phyloP scores from a whole-genome alignment of 2,797 vertebrate genomes.

The Cryptoblepharus egeriae region DNA sequence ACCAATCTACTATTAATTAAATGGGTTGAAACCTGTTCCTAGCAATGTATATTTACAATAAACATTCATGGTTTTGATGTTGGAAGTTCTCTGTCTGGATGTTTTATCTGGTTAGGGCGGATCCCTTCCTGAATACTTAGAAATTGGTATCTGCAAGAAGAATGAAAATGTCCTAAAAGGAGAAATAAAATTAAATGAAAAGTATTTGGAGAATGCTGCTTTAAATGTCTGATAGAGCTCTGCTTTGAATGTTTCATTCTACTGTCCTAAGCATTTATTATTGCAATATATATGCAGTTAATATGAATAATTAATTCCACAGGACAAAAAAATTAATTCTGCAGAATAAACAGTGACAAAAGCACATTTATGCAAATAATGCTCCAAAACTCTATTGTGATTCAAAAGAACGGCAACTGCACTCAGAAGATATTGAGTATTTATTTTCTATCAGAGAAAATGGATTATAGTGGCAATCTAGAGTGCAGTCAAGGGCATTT shows the following conservation, averaged over 20 bases:
- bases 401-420: conserved; percentile 22
- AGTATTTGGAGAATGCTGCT: neutral
- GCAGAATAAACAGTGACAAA: conserved; percentile 2
- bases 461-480: conserved; percentile 40
- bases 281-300: conserved; percentile 31
- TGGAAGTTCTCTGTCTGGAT: neutral
- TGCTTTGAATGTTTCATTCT: conserved; percentile 17
- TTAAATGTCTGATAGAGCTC: conserved; percentile 5
- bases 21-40: too few relatives aligned
- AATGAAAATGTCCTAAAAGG: neutral
- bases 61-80: too few relatives aligned
- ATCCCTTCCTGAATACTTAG: neutral
- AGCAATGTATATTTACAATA: too few relatives aligned
- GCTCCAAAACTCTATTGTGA: conserved; percentile 6
- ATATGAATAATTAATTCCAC: neutral
- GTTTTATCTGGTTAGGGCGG: neutral
- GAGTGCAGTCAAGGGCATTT: conserved; percentile 37
- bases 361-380: conserved; percentile 28
- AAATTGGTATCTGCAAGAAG: neutral
- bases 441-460: conserved; percentile 39
- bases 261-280: neutral
- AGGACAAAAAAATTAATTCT: conserved; percentile 8
- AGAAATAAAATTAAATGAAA: neutral
- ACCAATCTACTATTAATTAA: too few relatives aligned
- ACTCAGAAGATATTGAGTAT: neutral